Base-by-base conservation (phyloP, 2,797 vertebrate species). In the Artibeus jamaicensis region DNA sequence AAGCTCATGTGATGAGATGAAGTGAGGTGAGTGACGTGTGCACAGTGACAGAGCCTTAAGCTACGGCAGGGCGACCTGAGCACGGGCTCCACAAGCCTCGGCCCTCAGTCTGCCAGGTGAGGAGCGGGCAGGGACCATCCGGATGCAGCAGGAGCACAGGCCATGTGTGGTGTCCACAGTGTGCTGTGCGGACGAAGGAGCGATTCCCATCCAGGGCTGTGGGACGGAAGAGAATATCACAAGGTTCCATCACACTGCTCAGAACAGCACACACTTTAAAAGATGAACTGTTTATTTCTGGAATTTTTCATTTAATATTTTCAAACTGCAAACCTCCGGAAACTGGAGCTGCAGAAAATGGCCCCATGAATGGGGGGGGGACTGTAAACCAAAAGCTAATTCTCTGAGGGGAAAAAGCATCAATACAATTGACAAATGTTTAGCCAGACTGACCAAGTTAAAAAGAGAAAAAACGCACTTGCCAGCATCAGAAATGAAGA, bases 401-500 rank as follows among this genome's bases (percentile, higher is more conserved):
- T 82, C 24, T 68, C 44, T 7, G 22, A 15, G 26, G 3, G 26
- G 24, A 14, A 9, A 1, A 46, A 24, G 57, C 5, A 74, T 50
- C 34, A 29, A 68, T 44, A 86, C 59, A 76, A 70, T 11, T 68
- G 74, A 37, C 37, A 57, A 74, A 37, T 3, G 3, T 9, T 50
- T 77, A 62, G 14, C 85, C 70, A 84, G 7, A 62, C 22, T 39
- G 50, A 74, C 48, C 50, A 53, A 76, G 18, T 37, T 74, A 42
- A 67, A 67, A 82, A 53, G 42, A 68, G 12, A 78, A 34, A n/a
- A 55, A 65, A 57, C 2, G 78, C 37, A 85, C 14, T 21, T 70
- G 37, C 32, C 59, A 76, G 46, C 29, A 81, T 68, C 67, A 39
- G 77, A 74, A 91, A 88, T 74, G 6, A 74, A 48, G 70, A 53